Evolutionary conservation across 2,888 invertebrate genomes (phyloP).

Genomic region (Watsonalla cultraria): DNA sequence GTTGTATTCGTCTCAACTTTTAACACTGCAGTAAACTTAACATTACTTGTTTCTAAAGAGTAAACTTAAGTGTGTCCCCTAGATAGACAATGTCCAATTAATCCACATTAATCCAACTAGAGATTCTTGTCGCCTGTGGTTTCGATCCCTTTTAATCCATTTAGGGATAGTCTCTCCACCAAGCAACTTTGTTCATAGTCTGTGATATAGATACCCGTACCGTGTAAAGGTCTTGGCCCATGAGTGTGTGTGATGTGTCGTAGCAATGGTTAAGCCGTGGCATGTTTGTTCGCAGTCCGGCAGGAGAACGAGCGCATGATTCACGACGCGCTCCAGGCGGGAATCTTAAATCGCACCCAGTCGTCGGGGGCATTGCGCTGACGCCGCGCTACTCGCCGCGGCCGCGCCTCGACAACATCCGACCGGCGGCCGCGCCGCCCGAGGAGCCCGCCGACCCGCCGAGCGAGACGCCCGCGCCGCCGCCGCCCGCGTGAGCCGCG

Average conservation of each 20-base stretch:
- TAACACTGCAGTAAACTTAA: background rate
- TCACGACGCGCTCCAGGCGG: constrained; percentile 85
- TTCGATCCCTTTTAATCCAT: background rate
- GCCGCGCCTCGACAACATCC: constrained; percentile 65
- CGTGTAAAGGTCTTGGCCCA: constrained; percentile 4
- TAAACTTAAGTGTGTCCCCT: too few species aligned
- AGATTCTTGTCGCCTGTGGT: background rate
- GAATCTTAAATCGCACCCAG: constrained; percentile 77
- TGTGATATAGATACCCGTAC: background rate
- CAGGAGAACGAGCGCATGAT: constrained; percentile 93
- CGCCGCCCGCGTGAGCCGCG: constrained; percentile 24
- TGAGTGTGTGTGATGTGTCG: constrained; percentile 10
- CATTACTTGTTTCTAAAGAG: too few species aligned
- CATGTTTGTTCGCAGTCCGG: constrained; percentile 84
- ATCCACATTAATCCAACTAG: background rate
- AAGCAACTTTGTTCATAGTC: background rate
- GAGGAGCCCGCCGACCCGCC: constrained; percentile 53
- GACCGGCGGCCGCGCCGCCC: constrained; percentile 70
- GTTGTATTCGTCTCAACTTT: background rate
- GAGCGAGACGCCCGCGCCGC: constrained; percentile 27
- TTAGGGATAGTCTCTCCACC: background rate
- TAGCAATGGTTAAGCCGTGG: constrained; percentile 52
- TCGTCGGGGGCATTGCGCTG: constrained; percentile 75
- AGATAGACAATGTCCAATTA: too few species aligned
- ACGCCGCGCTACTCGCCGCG: constrained; percentile 76